Base-by-base conservation (phyloP, 2,113 vertebrate species). In the Ptyas mucosa region DNA sequence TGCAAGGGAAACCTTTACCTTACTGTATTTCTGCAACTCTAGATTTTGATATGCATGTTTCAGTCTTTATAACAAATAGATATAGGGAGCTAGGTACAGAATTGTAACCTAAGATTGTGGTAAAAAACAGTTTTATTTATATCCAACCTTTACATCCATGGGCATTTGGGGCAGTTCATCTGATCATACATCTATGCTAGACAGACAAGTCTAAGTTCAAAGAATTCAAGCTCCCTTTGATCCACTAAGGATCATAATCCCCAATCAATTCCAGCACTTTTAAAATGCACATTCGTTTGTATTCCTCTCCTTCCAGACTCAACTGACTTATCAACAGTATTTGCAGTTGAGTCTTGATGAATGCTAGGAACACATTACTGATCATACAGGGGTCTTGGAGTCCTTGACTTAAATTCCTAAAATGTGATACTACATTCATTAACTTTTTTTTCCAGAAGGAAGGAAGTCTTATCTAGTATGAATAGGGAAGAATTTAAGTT, bases 171-270 rank as follows among this genome's bases (percentile, higher is more conserved):
- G 89, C 92, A 93, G 88, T 53, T 57, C 81, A 90, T 55, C 64
- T 86, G 49, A 90, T 87, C 89, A 85, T 89, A 24, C 88, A 93
- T 57, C 58, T 93, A 39, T 14, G 64, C 55, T 43, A 69, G 89
- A 57, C 89, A 87, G 51, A 89, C 81, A 64, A 85, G 92, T 23
- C 23, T 58, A 89, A 90, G 92, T 93, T 93, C 92, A 93, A 93
- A 93, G 92, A 86, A 87, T 90, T 90, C 92, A 87, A 39, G 29
- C 81, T 93, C n/a, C 23, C 92, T 93, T 93, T 93, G 92, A 93
- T 93, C 92, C 92, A 93, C 92, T 51, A 90, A 93, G 92, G 89
- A 90, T 90, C 46, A 34, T 93, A 90, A 93, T 93, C 92, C 92
- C 89, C 92, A 93, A 93, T 93, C 92, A 93, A 93, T 93, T 90